A percentile compares a stretch with the other conserved stretches of the same genome.
phyloP scores from a whole-genome alignment of 37 sponge, comb jelly and placozoan genomes.

The Oscarella lobularis region DNA sequence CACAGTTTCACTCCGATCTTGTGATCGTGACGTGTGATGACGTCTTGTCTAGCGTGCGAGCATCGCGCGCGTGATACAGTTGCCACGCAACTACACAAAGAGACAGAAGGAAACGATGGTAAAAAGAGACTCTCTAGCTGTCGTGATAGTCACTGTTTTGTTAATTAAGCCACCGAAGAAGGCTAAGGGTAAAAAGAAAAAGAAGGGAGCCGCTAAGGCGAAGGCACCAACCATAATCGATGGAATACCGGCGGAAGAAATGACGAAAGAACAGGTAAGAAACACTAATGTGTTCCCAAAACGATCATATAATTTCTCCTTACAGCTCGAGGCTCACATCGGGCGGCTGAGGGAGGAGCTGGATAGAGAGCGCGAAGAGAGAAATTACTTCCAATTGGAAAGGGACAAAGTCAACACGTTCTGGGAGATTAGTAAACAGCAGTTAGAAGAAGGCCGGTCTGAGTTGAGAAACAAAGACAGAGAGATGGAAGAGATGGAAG shows the following conservation, averaged over 20 bases:
- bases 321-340: constrained; percentile 75
- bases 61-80: background rate
- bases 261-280: constrained; percentile 84
- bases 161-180: constrained; percentile 34
- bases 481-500: constrained; percentile 89
- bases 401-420: constrained; percentile 92
- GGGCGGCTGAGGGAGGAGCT: constrained; percentile 77
- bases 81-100: background rate
- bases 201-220: constrained; percentile 35
- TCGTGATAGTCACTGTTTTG: background rate
- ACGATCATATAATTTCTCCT: constrained; percentile 10
- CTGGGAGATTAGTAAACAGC: constrained; percentile 97
- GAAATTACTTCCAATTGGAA: constrained; percentile 96
- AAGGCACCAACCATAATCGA: constrained; percentile 59
- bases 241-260: constrained; percentile 78
- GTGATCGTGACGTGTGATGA: too few relatives aligned
- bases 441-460: constrained; percentile 71
- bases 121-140: background rate
- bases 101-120: background rate
- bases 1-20: too few relatives aligned
- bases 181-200: constrained; percentile 47
- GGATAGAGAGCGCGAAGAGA: constrained; percentile 88
- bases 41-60: too few relatives aligned
- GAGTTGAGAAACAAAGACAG: constrained; percentile 79
- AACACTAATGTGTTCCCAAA: too few relatives aligned